Conservation (phyloP, 2,113 vertebrate species). For the Neogale vison region DNA sequence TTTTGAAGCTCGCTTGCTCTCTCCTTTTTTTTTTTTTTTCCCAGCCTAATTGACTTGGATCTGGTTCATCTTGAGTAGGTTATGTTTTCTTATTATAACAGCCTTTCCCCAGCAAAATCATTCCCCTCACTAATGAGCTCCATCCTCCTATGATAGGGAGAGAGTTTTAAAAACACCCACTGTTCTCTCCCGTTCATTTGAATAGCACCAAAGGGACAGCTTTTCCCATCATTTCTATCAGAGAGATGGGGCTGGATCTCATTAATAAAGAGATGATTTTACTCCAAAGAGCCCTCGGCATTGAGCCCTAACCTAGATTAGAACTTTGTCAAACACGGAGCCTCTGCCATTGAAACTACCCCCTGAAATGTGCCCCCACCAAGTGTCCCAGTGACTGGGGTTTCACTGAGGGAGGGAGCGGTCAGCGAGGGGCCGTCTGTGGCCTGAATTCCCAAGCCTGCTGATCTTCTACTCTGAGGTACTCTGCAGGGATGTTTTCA, state of each 20-base stretch:
- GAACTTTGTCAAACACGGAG: slow-evolving; percentile 79
- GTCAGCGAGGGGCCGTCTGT: background rate
- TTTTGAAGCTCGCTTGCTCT: slow-evolving; percentile 58
- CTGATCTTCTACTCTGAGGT: accelerated
- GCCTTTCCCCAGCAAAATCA: slow-evolving; percentile 83
- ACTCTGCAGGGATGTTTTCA: accelerated
- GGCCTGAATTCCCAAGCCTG: background rate
- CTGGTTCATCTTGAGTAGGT: slow-evolving; percentile 84
- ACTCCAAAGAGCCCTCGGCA: slow-evolving; percentile 85
- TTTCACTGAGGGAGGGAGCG: background rate
- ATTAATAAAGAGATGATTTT: slow-evolving; percentile 88
- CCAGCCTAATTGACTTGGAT: slow-evolving; percentile 85
- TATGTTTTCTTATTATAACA: slow-evolving; percentile 88
- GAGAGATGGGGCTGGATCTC: slow-evolving; percentile 85
- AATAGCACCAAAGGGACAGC: slow-evolving; percentile 87
- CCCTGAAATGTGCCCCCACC: background rate
- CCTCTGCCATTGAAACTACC: slow-evolving; percentile 52
- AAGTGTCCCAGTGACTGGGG: background rate
- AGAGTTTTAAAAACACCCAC: slow-evolving; percentile 90
- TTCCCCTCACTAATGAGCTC: slow-evolving; percentile 89
- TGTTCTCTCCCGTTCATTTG: slow-evolving; percentile 86
- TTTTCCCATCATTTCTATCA: slow-evolving; percentile 87
- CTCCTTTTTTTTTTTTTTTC: background rate
- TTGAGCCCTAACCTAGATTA: slow-evolving; percentile 85
- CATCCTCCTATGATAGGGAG: slow-evolving; percentile 85